phyloP scores from a whole-genome alignment of 2,113 vertebrate species.

The Macheiramphus alcinus region DNA sequence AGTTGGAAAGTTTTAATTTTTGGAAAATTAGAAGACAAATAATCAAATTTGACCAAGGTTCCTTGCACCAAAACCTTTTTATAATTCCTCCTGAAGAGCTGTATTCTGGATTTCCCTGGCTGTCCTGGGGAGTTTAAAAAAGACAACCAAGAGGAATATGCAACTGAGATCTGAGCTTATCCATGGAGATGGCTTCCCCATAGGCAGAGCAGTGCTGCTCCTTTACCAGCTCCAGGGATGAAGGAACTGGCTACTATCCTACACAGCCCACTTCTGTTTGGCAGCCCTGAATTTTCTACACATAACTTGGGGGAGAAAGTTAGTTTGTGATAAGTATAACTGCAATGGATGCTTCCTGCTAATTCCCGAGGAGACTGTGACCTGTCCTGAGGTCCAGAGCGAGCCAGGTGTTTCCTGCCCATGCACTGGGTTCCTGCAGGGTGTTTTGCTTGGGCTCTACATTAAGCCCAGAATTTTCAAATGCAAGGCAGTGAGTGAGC shows the following conservation, averaged over 20 bases:
- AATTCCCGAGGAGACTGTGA: background rate
- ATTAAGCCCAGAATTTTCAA: background rate
- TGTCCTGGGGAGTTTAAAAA: background rate
- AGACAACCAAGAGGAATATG: background rate
- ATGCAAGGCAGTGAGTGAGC: background rate
- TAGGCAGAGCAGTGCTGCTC: background rate
- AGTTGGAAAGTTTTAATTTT: background rate
- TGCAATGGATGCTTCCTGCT: background rate
- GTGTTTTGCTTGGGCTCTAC: background rate
- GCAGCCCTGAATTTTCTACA: background rate
- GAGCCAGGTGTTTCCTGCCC: background rate
- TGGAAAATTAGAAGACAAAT: background rate
- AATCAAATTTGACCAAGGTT: background rate
- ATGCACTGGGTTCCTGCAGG: background rate
- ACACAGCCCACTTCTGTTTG: background rate
- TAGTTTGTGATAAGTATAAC: rapidly evolving
- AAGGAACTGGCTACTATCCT: background rate
- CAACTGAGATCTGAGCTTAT: background rate
- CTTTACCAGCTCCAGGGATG: background rate
- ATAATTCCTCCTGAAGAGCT: background rate
- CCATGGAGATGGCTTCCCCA: background rate
- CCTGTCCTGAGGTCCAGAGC: background rate
- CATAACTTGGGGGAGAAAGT: background rate
- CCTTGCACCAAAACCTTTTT: background rate
- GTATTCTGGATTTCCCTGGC: background rate